Conservation (phyloP, 1,140 invertebrate genomes). For the Cyrtorhinus lividipennis region DNA sequence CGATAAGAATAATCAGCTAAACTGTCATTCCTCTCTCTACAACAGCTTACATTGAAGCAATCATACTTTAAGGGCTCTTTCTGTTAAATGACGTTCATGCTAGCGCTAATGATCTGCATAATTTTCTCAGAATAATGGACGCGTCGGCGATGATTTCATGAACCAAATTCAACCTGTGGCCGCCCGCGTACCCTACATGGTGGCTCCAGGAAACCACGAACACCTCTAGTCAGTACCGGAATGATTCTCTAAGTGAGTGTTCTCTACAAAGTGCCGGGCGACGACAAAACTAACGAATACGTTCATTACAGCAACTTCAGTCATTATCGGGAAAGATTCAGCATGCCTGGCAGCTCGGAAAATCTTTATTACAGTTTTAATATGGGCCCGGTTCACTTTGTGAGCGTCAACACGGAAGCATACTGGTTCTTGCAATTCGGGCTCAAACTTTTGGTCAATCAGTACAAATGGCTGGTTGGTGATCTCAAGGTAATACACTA, state of each 20-base stretch:
- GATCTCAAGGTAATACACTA: constrained; percentile 49
- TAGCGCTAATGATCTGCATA: no score
- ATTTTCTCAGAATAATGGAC: constrained; percentile 49
- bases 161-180: constrained; percentile 73
- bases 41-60: no score
- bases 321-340: constrained; percentile 70
- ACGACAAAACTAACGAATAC: no score
- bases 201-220: constrained; percentile 82
- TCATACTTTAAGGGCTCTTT: no score
- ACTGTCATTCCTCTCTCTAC: no score
- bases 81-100: no score
- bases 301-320: constrained; percentile 82
- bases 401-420: constrained; percentile 83
- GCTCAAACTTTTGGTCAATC: constrained; percentile 60
- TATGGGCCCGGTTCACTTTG: constrained; percentile 81
- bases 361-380: constrained; percentile 81
- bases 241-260: no score
- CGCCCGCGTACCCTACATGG: constrained; percentile 82
- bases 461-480: constrained; percentile 76
- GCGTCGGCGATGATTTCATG: constrained; percentile 81
- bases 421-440: constrained; percentile 89
- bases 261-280: no score
- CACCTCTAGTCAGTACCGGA: constrained; percentile 61
- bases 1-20: no score
- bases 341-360: constrained; percentile 65